phyloP scores from a whole-genome alignment of 1,140 invertebrate genomes.

The Hormaphis cornu region DNA sequence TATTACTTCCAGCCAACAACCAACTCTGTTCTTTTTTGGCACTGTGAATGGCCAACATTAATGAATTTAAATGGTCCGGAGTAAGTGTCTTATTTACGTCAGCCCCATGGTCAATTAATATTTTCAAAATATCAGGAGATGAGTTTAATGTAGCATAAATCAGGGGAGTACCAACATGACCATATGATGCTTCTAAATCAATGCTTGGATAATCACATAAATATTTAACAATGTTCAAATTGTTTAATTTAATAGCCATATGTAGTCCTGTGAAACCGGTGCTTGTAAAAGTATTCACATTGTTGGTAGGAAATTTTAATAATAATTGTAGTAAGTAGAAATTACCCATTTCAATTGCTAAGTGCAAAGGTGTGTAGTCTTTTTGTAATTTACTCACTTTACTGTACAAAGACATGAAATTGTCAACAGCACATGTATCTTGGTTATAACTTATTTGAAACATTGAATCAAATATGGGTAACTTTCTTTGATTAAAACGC shows the following conservation, averaged over 20 bases:
- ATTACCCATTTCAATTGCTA: conserved; percentile 24
- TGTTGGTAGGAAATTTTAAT: conserved; percentile 13
- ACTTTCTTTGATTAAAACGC: not conserved
- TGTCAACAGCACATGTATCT: conserved; percentile 1
- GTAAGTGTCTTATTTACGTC: conserved; percentile 27
- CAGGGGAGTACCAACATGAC: not conserved
- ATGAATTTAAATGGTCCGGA: conserved; percentile 7
- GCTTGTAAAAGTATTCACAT: conserved; percentile 13
- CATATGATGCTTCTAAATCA: conserved; percentile 16
- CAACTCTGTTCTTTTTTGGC: conserved; percentile 17
- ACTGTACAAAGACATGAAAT: conserved; percentile 22
- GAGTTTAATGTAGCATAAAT: conserved; percentile 17
- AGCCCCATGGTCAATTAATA: conserved; percentile 12
- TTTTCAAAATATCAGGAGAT: conserved; percentile 12
- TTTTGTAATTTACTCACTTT: conserved; percentile 23
- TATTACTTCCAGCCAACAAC: conserved; percentile 12
- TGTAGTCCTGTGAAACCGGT: conserved; percentile 13
- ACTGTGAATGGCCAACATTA: conserved; percentile 12
- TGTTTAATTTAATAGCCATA: conserved; percentile 12
- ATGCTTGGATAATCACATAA: conserved; percentile 12
- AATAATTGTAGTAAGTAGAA: conserved; percentile 18
- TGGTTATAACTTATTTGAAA: conserved; percentile 20
- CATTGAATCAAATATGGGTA: conserved; percentile 5
- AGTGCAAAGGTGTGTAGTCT: conserved; percentile 17
- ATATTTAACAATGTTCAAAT: conserved; percentile 15